Conservation (phyloP, 2,113 vertebrate species). For the Platanista minor region DNA sequence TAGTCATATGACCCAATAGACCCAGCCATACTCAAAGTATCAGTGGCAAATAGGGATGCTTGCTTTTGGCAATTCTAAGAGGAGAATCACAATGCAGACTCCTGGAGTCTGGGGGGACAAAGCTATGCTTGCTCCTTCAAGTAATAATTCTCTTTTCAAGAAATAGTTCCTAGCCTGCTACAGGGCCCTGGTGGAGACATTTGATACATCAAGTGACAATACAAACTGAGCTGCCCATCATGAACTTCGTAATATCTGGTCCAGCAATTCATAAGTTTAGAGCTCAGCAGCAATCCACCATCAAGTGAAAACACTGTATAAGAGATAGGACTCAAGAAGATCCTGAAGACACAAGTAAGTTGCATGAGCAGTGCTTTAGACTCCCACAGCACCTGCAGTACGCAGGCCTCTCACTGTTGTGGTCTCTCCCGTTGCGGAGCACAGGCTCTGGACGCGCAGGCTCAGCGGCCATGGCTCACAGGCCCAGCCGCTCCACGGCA, state of each 20-base stretch:
- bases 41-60: background rate
- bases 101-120: background rate
- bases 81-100: background rate
- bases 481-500: no score
- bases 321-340: background rate
- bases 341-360: background rate
- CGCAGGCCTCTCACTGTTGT: no score
- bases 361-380: background rate
- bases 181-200: background rate
- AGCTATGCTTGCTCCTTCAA: background rate
- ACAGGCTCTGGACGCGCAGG: no score
- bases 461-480: no score
- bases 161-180: background rate
- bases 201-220: background rate
- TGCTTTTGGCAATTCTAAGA: background rate
- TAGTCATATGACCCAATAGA: background rate
- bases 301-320: background rate
- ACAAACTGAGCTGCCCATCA: background rate
- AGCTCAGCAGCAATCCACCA: background rate
- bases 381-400: background rate
- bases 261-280: background rate
- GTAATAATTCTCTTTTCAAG: background rate
- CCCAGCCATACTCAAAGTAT: background rate
- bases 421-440: no score
- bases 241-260: background rate